Base-by-base conservation (phyloP, 2,888 invertebrate genomes). In the Pardosa pseudoannulata region DNA sequence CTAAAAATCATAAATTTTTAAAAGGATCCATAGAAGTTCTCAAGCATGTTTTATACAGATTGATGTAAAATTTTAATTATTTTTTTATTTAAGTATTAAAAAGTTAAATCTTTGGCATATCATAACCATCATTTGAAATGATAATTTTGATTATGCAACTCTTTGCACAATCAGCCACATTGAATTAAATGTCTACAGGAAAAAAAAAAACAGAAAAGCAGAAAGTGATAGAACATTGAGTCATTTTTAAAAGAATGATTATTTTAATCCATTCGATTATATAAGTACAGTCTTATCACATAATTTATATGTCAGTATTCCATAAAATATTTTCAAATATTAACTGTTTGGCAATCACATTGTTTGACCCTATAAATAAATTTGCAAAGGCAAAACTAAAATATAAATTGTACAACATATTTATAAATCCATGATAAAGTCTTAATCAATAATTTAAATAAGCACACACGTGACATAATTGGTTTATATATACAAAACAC, bases 301-400 rank as follows among this genome's bases (percentile, higher is more conserved):
- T 23, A 19, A 56, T 23, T 56, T 16, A 19, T 23, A 56, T 23
- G 23, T 23, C 56, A 1, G 1, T 56, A 56, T 56, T 56, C 56
- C 23, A 56, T 56, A 56, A 56, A 56, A 56, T 56, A 56, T 56
- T 23, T 56, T 56, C 23, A 46, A 56, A 56, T 56, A 23, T 56
- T 56, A 56, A 56, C 56, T 56, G 56, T 56, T 56, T 56, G 56
- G 56, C 56, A 56, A 23, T 56, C 23, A 56, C 56, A 56, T 56
- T 56, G 11, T 56, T 56, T 46, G n/a, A 56, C 1, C 56, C 56
- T 56, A 56, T 11, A 46, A 46, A 56, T 23, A 46, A 9, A 56
- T 19, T 56, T 19, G 1, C 56, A 56, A 19, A 46, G 16, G 23
- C 56, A 56, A 19, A 56, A 23, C 23, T 6, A 56, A 56, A 23